A percentile compares a stretch with the other conserved stretches of the same genome.
Evolutionary conservation across 2,113 vertebrate genomes (phyloP).

Genomic region (Aptenodytes patagonicus): DNA sequence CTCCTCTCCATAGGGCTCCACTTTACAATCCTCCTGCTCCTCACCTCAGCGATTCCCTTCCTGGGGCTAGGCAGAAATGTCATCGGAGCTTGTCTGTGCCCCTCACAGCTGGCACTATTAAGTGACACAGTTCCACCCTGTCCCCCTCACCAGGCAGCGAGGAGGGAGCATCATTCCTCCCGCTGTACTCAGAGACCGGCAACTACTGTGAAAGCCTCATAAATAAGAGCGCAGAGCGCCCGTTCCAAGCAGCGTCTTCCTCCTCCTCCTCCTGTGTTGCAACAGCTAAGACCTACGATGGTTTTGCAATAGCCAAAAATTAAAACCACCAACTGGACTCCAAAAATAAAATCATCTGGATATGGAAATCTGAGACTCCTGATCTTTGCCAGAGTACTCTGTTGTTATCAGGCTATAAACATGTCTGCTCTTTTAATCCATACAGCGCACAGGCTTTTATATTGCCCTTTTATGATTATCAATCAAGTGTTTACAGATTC

Average conservation of each 20-base stretch:
- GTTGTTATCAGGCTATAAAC: slow-evolving; percentile 63
- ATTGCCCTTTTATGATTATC: slow-evolving; percentile 5
- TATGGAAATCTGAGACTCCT: slow-evolving; percentile 35
- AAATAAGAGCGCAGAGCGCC: not conserved
- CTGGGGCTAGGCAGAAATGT: slow-evolving; percentile 6
- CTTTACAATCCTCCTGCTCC: slow-evolving; percentile 51
- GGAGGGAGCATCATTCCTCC: slow-evolving; percentile 16
- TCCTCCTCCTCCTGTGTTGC: slow-evolving; percentile 58
- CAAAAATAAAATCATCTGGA: slow-evolving; percentile 65
- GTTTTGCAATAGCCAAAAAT: slow-evolving; percentile 61
- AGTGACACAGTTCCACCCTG: slow-evolving; percentile 2
- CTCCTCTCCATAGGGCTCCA: slow-evolving; percentile 65
- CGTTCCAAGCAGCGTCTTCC: not conserved
- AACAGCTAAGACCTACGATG: slow-evolving; percentile 32
- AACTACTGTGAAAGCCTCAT: not conserved
- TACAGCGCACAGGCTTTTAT: not conserved
- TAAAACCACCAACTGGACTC: slow-evolving; percentile 55
- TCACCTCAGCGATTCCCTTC: slow-evolving; percentile 36
- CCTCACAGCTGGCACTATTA: slow-evolving; percentile 25
- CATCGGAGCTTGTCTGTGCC: slow-evolving; percentile 11
- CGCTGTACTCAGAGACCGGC: not conserved
- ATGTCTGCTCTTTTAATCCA: slow-evolving; percentile 52
- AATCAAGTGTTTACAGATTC: slow-evolving; percentile 17
- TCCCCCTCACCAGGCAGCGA: not conserved
- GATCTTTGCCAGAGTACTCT: slow-evolving; percentile 25